Percentiles rank a stretch among this genome's conserved stretches.
Evolutionary conservation across 2,888 invertebrate species (phyloP).

Genomic region (Agrochola circellaris): DNA sequence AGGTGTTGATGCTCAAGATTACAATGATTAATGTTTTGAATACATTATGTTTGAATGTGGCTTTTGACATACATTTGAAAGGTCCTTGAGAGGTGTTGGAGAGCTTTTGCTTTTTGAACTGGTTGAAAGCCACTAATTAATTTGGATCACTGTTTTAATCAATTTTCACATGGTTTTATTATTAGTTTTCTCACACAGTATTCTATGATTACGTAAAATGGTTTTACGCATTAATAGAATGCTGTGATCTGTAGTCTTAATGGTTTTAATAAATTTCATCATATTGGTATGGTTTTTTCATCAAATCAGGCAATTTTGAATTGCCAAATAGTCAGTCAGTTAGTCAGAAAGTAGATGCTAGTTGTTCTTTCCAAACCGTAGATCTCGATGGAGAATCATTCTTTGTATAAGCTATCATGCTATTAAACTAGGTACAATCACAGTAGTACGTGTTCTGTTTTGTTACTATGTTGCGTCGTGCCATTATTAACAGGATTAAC

Average conservation of each 20-base stretch:
- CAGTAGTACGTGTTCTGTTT: slow-evolving; percentile 5
- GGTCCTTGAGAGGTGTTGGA: slow-evolving; percentile 3
- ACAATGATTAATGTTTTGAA: slow-evolving; percentile 22
- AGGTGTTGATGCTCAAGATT: slow-evolving; percentile 35
- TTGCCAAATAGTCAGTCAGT: too few relatives aligned
- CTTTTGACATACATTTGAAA: slow-evolving; percentile 16
- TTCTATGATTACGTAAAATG: not conserved
- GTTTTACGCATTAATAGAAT: not conserved
- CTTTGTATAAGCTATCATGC: too few relatives aligned
- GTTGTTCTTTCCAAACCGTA: too few relatives aligned
- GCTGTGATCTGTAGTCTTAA: too few relatives aligned
- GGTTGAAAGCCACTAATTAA: not conserved
- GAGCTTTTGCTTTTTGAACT: not conserved
- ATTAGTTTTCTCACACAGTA: not conserved
- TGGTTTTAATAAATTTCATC: too few relatives aligned
- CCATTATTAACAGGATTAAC: slow-evolving; percentile 52
- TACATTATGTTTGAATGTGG: slow-evolving; percentile 11
- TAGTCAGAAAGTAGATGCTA: too few relatives aligned
- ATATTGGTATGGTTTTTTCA: too few relatives aligned
- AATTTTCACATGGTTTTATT: not conserved
- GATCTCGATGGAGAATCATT: too few relatives aligned
- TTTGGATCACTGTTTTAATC: not conserved
- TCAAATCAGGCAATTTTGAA: too few relatives aligned
- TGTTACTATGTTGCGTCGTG: not conserved
- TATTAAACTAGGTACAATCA: not conserved